phyloP scores from a whole-genome alignment of 2,888 invertebrate species.

The Cerceris rybyensis region DNA sequence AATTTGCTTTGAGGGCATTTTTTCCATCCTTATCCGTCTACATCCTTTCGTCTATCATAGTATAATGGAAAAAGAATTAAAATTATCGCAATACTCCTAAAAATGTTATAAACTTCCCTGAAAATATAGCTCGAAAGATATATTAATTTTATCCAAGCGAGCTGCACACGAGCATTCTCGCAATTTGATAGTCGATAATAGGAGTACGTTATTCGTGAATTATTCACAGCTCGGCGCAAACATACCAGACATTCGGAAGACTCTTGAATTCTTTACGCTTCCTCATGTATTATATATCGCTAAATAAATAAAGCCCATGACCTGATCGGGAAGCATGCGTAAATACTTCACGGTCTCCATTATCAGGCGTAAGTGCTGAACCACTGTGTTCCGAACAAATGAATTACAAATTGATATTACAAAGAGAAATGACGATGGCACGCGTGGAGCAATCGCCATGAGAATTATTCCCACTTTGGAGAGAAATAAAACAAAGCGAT shows the following conservation, averaged over 20 bases:
- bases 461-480: constrained; percentile 16
- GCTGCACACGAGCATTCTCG: not conserved
- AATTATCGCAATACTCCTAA: no score
- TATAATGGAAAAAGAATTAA: not conserved
- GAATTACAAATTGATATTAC: constrained; percentile 40
- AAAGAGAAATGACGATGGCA: not conserved
- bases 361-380: constrained; percentile 11
- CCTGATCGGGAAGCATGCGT: no score
- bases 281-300: no score
- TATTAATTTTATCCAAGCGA: constrained; percentile 27
- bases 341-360: not conserved
- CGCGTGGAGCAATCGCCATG: not conserved
- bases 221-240: constrained; percentile 39
- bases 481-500: constrained; percentile 22
- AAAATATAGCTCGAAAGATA: constrained; percentile 1
- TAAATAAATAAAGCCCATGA: no score
- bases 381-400: constrained; percentile 17
- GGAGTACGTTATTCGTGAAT: constrained; percentile 41
- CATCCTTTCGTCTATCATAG: no score
- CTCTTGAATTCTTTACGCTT: not conserved
- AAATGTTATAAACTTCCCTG: no score
- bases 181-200: constrained; percentile 38
- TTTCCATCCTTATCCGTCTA: no score
- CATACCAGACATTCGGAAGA: constrained; percentile 42
- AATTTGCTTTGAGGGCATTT: no score